Evolutionary conservation across 2,113 vertebrate species (phyloP), one percentile per base, ranked within the genome.

Genomic region (Amphiprion percula): DNA sequence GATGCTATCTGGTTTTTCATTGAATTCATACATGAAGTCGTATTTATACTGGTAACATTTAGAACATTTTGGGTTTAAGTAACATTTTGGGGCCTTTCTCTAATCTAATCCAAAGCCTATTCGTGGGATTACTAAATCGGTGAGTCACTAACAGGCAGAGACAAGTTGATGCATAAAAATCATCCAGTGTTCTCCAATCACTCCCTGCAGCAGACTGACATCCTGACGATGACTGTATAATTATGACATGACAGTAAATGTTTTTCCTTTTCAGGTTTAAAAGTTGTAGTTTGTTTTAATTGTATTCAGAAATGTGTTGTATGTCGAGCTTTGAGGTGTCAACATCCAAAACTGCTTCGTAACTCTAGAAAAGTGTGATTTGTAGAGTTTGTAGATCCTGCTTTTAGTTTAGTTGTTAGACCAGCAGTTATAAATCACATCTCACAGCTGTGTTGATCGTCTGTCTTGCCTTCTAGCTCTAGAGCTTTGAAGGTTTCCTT

Each of bases 71-170:
- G 68, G 64, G 44, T 72, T 74, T 59, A 73, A 74, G 76, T 92
- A 90, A 91, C 84, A 46, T 87, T 82, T 79, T 85, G 46, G 74
- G 44, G 59, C 67, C 54, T 88, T 61, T 91, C 80, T 93, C 64
- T 91, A 77, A 88, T 93, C 59, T 84, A 80, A 89, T 87, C 76
- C 84, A 85, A 94, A 95, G 94, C 92, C 94, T 85, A 85, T 94
- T 84, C 92, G 89, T 84, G 90, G 91, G 91, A 94, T 95, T 82
- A 91, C 93, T 59, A 95, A 95, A 93, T 95, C 94, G 92, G 93
- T 95, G 87, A 94, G 94, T 95, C 49, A 60, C 30, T 49, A 71
- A 46, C 15, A 41, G 55, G 26, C 24, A 68, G 39, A 65, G 30
- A 82, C 33, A 58, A 59, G 4, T 21, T 60, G 3, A 69, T 54